Conservation (phyloP, 2,888 invertebrate genomes). For the Antheraea assamensis region DNA sequence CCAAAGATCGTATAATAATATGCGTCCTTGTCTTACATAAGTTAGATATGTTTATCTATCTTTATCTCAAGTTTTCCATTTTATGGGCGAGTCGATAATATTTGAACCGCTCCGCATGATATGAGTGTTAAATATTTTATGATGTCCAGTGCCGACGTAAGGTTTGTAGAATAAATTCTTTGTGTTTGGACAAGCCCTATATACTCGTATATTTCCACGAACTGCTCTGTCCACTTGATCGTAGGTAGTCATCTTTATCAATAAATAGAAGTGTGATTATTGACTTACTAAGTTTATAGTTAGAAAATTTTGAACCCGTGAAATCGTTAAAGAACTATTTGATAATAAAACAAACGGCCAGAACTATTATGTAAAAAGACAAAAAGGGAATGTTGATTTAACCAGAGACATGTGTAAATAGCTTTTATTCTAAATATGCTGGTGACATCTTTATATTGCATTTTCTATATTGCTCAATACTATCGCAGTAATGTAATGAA, state of each 20-base stretch:
- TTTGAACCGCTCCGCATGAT: slow-evolving; percentile 71
- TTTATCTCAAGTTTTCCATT: slow-evolving; percentile 69
- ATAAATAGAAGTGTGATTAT: neutral
- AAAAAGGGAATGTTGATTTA: neutral
- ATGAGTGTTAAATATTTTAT: slow-evolving; percentile 80
- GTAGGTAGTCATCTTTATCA: neutral
- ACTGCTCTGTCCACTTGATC: neutral
- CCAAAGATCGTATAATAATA: slow-evolving; percentile 77
- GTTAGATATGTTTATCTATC: slow-evolving; percentile 53
- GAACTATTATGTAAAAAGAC: too few relatives aligned
- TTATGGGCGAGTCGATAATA: slow-evolving; percentile 79
- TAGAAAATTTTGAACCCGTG: neutral
- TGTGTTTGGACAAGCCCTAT: neutral
- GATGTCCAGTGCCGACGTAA: slow-evolving; percentile 68
- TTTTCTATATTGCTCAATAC: neutral
- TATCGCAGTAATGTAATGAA: too few relatives aligned
- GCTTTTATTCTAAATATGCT: neutral
- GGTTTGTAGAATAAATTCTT: slow-evolving; percentile 40
- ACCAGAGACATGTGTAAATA: neutral
- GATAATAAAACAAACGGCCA: too few relatives aligned
- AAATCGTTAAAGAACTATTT: neutral
- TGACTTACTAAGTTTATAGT: neutral
- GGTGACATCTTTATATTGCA: neutral
- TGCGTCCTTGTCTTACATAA: slow-evolving; percentile 61
- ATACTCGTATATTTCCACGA: neutral